A percentile compares a stretch with the other conserved stretches of the same genome.
These are phyloP conservation scores for Anagyrus pseudococci DNA, from an alignment of 2,888 invertebrate genomes.

Conservation along the genomic window DNA sequence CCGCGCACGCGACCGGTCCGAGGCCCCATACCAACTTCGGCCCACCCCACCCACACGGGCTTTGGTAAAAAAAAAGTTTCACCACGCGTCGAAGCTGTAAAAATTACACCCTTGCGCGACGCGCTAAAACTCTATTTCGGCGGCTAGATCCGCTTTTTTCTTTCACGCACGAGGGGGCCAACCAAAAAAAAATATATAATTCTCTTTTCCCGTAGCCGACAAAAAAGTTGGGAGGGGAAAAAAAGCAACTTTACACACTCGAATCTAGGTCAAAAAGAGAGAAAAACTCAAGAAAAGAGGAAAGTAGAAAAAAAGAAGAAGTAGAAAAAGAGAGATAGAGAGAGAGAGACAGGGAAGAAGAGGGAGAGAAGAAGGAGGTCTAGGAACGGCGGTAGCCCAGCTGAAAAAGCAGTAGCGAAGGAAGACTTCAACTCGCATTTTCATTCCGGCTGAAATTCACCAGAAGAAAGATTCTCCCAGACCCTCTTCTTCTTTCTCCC, in stretches of 20 bases:
- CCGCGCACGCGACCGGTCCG: neutral
- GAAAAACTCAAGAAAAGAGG: too few relatives aligned
- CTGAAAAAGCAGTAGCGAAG: neutral
- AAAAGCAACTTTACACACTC: slow-evolving; percentile 1
- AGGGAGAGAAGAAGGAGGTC: slow-evolving; percentile 4
- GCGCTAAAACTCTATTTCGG: neutral
- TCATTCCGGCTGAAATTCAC: slow-evolving; percentile 17
- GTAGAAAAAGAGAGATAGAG: too few relatives aligned
- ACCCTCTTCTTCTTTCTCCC: too few relatives aligned
- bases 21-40: too few relatives aligned
- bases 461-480: slow-evolving; percentile 16
- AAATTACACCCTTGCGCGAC: slow-evolving; percentile 17
- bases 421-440: slow-evolving; percentile 19
- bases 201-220: slow-evolving; percentile 7
- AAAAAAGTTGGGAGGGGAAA: slow-evolving; percentile 9
- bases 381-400: neutral
- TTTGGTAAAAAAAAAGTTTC: slow-evolving; percentile 5
- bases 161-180: neutral
- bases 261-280: slow-evolving; percentile 11
- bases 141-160: neutral
- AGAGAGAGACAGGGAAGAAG: too few relatives aligned
- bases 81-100: slow-evolving; percentile 17
- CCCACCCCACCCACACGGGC: neutral
- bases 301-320: too few relatives aligned
- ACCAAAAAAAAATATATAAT: slow-evolving; percentile 25